Conservation (phyloP, 2,113 vertebrate genomes). For the Catagonus wagneri region DNA sequence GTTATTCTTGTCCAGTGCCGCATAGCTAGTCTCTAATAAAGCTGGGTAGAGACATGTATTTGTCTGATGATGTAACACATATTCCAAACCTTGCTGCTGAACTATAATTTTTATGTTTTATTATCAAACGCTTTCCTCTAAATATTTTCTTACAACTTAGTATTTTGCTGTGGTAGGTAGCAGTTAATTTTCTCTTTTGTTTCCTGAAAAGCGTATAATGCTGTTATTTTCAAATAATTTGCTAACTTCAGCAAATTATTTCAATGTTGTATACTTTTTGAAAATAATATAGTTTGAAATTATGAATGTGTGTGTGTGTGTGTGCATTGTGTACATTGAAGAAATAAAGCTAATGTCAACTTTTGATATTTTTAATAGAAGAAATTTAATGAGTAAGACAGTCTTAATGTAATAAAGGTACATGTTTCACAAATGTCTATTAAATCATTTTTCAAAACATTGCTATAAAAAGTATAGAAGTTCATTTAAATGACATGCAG, state of each 20-base stretch:
- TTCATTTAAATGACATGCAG: neutral
- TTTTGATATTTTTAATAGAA: slow-evolving; percentile 24
- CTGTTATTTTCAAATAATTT: neutral
- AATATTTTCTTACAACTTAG: slow-evolving; percentile 1
- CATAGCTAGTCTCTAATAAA: neutral
- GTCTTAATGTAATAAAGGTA: slow-evolving; percentile 31
- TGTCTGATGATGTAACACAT: neutral
- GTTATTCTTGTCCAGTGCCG: neutral
- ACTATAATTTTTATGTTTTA: neutral
- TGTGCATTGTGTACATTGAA: neutral
- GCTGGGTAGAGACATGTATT: neutral
- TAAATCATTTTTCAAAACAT: slow-evolving; percentile 57
- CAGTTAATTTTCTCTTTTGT: slow-evolving; percentile 35
- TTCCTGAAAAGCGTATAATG: neutral
- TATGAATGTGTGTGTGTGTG: neutral
- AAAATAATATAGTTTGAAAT: slow-evolving; percentile 32
- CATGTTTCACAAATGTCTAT: neutral
- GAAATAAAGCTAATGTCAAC: neutral
- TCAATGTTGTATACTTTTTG: slow-evolving; percentile 32
- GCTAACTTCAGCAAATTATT: slow-evolving; percentile 21
- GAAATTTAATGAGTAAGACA: neutral
- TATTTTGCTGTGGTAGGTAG: neutral
- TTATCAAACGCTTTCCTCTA: neutral
- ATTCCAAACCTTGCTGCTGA: neutral
- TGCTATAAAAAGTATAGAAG: neutral